These are phyloP conservation scores for Porites cylindrica DNA, from an alignment of 92 coral and sea anemone genomes.

Conservation along the genomic window DNA sequence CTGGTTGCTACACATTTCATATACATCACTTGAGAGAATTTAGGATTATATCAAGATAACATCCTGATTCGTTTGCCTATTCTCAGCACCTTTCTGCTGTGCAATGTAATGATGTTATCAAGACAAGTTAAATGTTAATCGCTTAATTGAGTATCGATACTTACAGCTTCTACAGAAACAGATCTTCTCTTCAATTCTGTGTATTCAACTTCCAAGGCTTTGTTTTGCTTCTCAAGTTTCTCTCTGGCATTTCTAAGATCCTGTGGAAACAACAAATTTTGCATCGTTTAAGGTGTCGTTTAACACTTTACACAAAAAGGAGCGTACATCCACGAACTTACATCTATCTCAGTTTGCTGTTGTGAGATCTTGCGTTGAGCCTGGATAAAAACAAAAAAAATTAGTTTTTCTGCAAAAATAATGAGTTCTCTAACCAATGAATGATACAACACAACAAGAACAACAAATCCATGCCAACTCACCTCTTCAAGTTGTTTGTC, in stretches of 20 bases:
- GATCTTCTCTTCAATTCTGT: constrained; percentile 56
- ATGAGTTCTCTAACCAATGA: not conserved
- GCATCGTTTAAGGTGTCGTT: not conserved
- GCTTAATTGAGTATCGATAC: not conserved
- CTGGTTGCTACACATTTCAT: no score
- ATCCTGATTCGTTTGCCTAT: no score
- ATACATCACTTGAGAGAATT: no score
- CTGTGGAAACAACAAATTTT: not conserved
- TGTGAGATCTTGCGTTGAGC: constrained; percentile 42
- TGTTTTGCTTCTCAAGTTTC: constrained; percentile 49
- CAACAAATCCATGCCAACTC: not conserved
- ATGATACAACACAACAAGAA: not conserved
- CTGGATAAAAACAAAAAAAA: not conserved
- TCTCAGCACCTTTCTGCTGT: no score
- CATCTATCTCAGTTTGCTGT: constrained; percentile 63
- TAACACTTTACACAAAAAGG: not conserved
- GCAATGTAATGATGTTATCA: no score
- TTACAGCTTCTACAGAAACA: constrained; percentile 63
- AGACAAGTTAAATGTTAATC: no score
- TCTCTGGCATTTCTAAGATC: constrained; percentile 39
- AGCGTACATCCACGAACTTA: not conserved
- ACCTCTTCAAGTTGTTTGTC: constrained; percentile 59
- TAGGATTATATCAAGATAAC: no score
- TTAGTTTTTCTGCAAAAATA: not conserved
- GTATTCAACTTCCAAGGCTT: constrained; percentile 57